Conservation (phyloP, 2,113 vertebrate species). For the Centropristis striata region DNA sequence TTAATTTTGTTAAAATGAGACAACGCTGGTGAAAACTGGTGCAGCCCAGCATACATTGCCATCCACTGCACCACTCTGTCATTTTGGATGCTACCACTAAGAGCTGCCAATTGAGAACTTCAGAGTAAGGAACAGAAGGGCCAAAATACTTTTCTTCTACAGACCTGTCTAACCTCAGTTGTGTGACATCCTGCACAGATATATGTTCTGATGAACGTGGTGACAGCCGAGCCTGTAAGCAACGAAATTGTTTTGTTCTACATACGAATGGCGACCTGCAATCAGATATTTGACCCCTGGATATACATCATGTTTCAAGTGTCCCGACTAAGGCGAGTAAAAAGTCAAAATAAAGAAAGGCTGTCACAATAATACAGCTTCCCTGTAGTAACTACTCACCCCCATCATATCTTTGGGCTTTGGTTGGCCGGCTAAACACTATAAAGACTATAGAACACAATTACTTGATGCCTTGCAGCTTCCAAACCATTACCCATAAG, state of each 20-base stretch:
- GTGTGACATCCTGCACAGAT: conserved; percentile 84
- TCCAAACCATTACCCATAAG: conserved; percentile 22
- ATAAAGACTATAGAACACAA: neutral
- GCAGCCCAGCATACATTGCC: neutral
- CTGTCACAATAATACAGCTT: neutral
- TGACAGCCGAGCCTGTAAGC: conserved; percentile 60
- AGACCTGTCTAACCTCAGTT: conserved; percentile 52
- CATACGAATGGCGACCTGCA: conserved; percentile 92
- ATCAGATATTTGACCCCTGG: conserved; percentile 97
- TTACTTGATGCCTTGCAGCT: neutral
- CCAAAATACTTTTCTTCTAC: neutral
- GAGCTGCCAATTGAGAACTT: neutral
- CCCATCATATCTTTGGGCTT: conserved; percentile 9
- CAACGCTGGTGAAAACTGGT: neutral
- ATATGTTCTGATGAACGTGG: conserved; percentile 81
- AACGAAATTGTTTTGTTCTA: conserved; percentile 84
- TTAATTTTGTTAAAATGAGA: neutral
- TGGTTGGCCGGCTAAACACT: neutral
- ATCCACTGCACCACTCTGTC: neutral
- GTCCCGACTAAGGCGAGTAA: conserved; percentile 82
- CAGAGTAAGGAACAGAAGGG: neutral
- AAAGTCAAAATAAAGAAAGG: conserved; percentile 6
- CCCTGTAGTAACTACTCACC: conserved; percentile 20
- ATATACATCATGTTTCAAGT: conserved; percentile 93
- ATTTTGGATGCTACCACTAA: no score